Base-by-base conservation (phyloP, 1,140 invertebrate species). In the Heliconius melpomene region DNA sequence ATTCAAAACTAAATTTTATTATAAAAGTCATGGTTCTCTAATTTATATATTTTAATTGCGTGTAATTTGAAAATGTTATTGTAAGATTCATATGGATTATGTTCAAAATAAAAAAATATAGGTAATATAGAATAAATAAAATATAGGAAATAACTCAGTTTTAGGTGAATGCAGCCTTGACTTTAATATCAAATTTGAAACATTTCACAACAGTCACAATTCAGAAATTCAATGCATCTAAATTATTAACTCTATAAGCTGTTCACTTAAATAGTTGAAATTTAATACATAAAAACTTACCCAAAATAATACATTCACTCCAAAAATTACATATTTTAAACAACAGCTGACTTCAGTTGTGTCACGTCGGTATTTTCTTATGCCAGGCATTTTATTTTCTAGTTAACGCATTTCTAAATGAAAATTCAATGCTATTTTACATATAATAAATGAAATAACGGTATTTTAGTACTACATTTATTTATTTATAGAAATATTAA, bases 301-400 rank as follows among this genome's bases (percentile, higher is more conserved):
- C 98, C 98, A 99, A 95, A 99, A 99, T 86, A 99, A 95, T 82
- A 99, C 98, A 96, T 99, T 99, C 95, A 99, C 98, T 91, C 97
- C 97, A 95, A 99, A 99, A 87, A 99, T 98, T 91, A 99, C 96
- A 95, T 99, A 99, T 95, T 99, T 99, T 73, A 99, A 96, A 94
- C 98, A 99, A 95, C 98, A 99, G 95, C 98, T 98, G 88, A 99
- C 98, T 97, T 99, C 98, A 93, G 97, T 98, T 82, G 97, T 97
- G 93, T 98, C 97, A 88, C 97, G 96, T 91, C 97, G 95, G 94
- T 97, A 97, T 95, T 97, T 98, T 87, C 96, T 94, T 88, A 96
- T 95, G 75, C 90, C 92, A 85, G 95, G 93, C 91, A 95, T 93
- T 88, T 93, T 95, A 77, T 40, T 57, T 52, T 72, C 75, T 81